Evolutionary conservation across 2,888 invertebrate genomes (phyloP).

Genomic region (Cyrtodaria siliqua): DNA sequence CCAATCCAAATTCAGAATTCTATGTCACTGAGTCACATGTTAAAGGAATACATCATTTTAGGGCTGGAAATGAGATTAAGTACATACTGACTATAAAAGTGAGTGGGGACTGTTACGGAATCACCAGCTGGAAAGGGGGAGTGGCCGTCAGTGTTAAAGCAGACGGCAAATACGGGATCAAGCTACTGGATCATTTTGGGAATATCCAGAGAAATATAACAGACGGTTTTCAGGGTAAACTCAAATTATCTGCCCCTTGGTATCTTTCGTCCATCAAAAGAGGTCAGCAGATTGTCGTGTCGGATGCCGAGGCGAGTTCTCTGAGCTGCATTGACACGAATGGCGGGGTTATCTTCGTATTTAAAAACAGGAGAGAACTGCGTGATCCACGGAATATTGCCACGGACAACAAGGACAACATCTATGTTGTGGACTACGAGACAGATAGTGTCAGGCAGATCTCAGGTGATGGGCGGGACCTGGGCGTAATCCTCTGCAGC

Average conservation of each 20-base stretch:
- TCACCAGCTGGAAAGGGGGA: conserved; percentile 44
- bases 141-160: conserved; percentile 48
- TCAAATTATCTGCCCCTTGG: conserved; percentile 49
- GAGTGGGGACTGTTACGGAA: conserved; percentile 52
- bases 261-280: conserved; percentile 38
- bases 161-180: conserved; percentile 25
- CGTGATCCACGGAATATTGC: conserved; percentile 52
- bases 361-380: conserved; percentile 29
- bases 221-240: conserved; percentile 15
- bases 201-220: conserved; percentile 36
- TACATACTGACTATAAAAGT: conserved; percentile 52
- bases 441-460: conserved; percentile 48
- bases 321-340: conserved; percentile 41
- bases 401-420: conserved; percentile 44
- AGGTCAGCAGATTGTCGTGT: conserved; percentile 36
- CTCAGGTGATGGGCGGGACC: conserved; percentile 24
- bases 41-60: conserved; percentile 46
- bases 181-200: conserved; percentile 49
- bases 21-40: conserved; percentile 46
- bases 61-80: conserved; percentile 36
- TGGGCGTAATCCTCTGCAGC: conserved; percentile 35
- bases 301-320: conserved; percentile 42
- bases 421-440: conserved; percentile 55
- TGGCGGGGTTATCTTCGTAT: conserved; percentile 40
- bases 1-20: conserved; percentile 36